Conservation (phyloP, 2,888 invertebrate species). For the Lasius platythorax region DNA sequence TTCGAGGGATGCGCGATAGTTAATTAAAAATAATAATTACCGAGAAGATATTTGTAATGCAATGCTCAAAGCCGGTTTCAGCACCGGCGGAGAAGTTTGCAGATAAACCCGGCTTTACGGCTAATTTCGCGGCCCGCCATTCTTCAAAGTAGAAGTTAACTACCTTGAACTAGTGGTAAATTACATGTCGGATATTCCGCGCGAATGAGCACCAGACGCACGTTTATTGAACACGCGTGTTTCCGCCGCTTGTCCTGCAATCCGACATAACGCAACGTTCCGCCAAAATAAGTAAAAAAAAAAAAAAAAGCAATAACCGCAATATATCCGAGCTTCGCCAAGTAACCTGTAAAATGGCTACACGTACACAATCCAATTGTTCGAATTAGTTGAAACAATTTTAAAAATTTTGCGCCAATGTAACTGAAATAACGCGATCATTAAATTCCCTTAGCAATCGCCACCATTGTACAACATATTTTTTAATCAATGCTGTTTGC, state of each 20-base stretch:
- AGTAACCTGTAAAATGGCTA: neutral
- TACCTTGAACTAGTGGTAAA: slow-evolving; percentile 71
- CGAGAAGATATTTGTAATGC: slow-evolving; percentile 67
- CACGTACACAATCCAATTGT: neutral
- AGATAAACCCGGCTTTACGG: slow-evolving; percentile 69
- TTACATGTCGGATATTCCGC: slow-evolving; percentile 68
- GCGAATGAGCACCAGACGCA: slow-evolving; percentile 65
- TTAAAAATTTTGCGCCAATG: neutral
- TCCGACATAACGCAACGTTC: neutral
- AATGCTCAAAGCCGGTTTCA: slow-evolving; percentile 61
- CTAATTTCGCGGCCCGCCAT: slow-evolving; percentile 70
- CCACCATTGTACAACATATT: neutral
- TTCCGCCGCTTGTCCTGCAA: slow-evolving; percentile 57
- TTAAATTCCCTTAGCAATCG: neutral
- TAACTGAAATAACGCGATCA: neutral
- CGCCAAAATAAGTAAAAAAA: neutral
- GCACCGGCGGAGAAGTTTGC: slow-evolving; percentile 65
- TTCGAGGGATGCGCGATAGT: slow-evolving; percentile 39
- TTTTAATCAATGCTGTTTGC: neutral
- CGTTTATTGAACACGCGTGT: slow-evolving; percentile 61
- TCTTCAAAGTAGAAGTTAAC: slow-evolving; percentile 74
- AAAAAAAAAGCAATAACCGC: slow-evolving; percentile 4
- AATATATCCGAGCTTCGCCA: neutral
- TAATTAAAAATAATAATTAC: slow-evolving; percentile 73
- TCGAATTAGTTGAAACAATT: neutral